These are phyloP conservation scores for Peromyscus nudipes DNA, from an alignment of 2,797 vertebrate species.

Conservation along the genomic window DNA sequence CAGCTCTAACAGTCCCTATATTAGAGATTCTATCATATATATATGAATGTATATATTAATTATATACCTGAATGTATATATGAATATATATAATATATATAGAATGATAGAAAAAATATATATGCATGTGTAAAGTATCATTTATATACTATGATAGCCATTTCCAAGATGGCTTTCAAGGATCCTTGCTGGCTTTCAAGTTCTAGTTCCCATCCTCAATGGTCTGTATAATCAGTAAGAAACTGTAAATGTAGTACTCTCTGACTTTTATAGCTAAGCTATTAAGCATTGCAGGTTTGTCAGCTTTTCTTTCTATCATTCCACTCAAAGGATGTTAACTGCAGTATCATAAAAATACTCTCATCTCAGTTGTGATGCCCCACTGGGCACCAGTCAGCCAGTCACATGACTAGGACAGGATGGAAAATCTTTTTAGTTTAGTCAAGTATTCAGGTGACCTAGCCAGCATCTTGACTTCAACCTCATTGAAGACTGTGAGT, in stretches of 20 bases:
- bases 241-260: not conserved
- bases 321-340: not conserved
- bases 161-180: not conserved
- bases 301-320: not conserved
- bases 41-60: no score
- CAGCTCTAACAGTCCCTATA: not conserved
- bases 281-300: not conserved
- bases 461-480: not conserved
- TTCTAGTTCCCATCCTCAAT: not conserved
- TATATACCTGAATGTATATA: not conserved
- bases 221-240: not conserved
- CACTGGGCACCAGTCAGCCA: not conserved
- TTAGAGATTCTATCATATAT: conserved; percentile 1
- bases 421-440: not conserved
- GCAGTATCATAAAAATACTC: not conserved
- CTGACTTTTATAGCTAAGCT: not conserved
- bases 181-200: not conserved
- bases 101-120: no score
- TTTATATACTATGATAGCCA: not conserved
- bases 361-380: not conserved
- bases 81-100: no score
- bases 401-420: not conserved
- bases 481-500: not conserved
- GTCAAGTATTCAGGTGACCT: not conserved
- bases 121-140: not conserved